Evolutionary conservation across 53 echinoderm and acorn worm genomes (phyloP).

Genomic region (Antedon mediterranea): DNA sequence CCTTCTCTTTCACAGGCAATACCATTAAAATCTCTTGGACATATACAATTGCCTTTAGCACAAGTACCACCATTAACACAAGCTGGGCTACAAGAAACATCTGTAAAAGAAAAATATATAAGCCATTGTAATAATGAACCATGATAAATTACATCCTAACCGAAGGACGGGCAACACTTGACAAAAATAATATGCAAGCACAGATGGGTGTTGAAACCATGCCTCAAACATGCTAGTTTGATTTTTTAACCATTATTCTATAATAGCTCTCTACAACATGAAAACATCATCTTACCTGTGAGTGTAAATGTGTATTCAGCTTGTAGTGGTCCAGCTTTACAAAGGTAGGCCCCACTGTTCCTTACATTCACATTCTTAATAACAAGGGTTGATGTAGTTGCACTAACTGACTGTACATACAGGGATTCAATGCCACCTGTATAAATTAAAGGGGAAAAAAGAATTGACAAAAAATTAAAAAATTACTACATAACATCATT

Average conservation of each 20-base stretch:
- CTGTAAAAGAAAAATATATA: slow-evolving; percentile 17
- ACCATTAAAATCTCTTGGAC: slow-evolving; percentile 54
- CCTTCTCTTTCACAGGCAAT: slow-evolving; percentile 55
- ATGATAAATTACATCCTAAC: too few relatives aligned
- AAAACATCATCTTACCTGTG: slow-evolving; percentile 43
- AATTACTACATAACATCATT: too few relatives aligned
- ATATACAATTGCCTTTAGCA: slow-evolving; percentile 53
- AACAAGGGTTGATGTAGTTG: slow-evolving; percentile 23
- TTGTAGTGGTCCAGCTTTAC: slow-evolving; percentile 34
- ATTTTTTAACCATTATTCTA: background rate
- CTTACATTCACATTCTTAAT: slow-evolving; percentile 23
- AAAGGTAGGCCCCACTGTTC: slow-evolving; percentile 24
- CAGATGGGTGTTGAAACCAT: too few relatives aligned
- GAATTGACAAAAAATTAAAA: background rate
- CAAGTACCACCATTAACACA: slow-evolving; percentile 81
- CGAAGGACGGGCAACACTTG: too few relatives aligned
- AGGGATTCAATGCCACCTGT: slow-evolving; percentile 39
- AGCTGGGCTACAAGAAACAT: slow-evolving; percentile 42
- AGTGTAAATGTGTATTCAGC: slow-evolving; percentile 46
- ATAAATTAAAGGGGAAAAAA: background rate
- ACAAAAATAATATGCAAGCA: background rate
- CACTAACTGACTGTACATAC: slow-evolving; percentile 27
- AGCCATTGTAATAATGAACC: too few relatives aligned
- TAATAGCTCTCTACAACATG: too few relatives aligned
- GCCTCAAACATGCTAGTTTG: background rate